Evolutionary conservation across 2,888 invertebrate species (phyloP), one percentile per base, ranked within the genome.

Genomic region (Tethea ocularis): DNA sequence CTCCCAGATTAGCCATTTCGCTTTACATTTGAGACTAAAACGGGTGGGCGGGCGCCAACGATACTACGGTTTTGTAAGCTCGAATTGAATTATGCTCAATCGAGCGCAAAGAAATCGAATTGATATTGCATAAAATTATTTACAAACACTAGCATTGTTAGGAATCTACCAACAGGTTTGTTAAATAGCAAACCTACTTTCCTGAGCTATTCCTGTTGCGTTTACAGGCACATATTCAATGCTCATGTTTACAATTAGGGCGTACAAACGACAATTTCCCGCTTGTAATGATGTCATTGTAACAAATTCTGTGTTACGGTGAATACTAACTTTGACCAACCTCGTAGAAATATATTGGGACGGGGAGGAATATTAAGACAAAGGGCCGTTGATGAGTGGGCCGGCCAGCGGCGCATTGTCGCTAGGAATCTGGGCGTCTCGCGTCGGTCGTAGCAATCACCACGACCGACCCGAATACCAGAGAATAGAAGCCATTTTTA

Each of bases 381-480:
- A 86, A 83, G 80, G 79, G 64, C 67, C 63, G 67, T 75, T 80
- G 83, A 85, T 78, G 78, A 81, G 74, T 70, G 68, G 79, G 77
- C 77, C 72, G 68, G n/a, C n/a, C n/a, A n/a, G n/a, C n/a, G n/a
- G 71, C 68, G 75, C 77, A 83, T 83, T 84, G 84, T 84, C 75
- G 68, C 74, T 77, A 75, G 73, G 77, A 79, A 84, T 79, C 80
- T 77, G 82, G 82, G 82, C 13, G 13, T 33, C 79, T 75, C 79
- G 75, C n/a, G n/a, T n/a, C n/a, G n/a, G n/a, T 74, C 75, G 77
- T 75, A 82, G 83, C 83, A 88, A 88, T 88, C 87, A 84, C 74
- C 68, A 78, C 79, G 88, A 78, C 86, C 79, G 88, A 78, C 87
- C 88, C 75, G 82, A 84, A 89, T 89, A 85, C 83, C 82, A 67